phyloP scores from a whole-genome alignment of 2,113 vertebrate species.

The Grallaria varia region DNA sequence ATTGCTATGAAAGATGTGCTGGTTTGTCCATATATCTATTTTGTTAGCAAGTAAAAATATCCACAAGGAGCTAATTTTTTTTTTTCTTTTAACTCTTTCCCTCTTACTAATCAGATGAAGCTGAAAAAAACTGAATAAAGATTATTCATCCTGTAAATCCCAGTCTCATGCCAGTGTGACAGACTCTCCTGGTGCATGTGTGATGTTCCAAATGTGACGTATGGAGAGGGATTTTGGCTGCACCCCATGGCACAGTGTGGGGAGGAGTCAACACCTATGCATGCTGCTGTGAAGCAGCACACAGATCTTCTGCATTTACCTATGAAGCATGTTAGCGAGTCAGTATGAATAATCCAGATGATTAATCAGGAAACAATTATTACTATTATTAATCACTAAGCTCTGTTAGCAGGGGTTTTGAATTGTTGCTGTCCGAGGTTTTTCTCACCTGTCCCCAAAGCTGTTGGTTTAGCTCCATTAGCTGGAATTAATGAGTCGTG shows the following conservation, averaged over 20 bases:
- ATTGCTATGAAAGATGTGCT: constrained; percentile 1
- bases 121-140: neutral
- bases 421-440: neutral
- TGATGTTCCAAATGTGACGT: neutral
- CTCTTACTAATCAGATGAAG: constrained; percentile 10
- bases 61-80: neutral
- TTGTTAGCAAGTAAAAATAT: constrained; percentile 58
- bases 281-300: neutral
- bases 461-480: neutral
- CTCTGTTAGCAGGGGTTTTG: neutral
- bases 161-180: neutral
- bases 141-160: neutral
- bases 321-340: fast-evolving
- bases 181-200: neutral
- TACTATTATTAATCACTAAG: neutral
- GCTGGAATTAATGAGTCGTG: neutral
- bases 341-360: neutral
- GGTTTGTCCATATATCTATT: neutral
- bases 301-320: neutral
- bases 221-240: fast-evolving
- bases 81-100: neutral
- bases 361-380: neutral
- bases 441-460: neutral
- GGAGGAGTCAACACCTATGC: neutral
- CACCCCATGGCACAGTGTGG: fast-evolving